These are phyloP conservation scores for Aphis gossypii DNA, from an alignment of 1,140 invertebrate genomes.

Conservation along the genomic window DNA sequence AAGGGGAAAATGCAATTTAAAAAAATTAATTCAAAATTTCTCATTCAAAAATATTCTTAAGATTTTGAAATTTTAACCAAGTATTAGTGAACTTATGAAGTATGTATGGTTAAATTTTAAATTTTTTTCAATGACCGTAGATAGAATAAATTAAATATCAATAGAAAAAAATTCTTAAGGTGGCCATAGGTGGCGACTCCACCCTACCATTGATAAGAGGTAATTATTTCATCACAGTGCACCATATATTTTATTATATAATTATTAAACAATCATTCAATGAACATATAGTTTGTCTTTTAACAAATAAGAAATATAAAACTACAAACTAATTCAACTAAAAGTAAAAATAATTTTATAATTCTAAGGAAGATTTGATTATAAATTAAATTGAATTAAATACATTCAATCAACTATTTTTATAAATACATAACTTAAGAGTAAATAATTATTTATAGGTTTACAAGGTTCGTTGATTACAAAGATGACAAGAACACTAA, in stretches of 20 bases:
- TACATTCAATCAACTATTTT: neutral
- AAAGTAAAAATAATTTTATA: too few relatives aligned
- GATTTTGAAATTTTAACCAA: neutral
- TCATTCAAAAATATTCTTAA: too few relatives aligned
- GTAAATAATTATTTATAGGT: neutral
- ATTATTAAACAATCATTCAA: too few relatives aligned
- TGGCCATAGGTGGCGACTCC: too few relatives aligned
- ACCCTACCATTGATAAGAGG: constrained; percentile 31
- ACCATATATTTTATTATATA: too few relatives aligned
- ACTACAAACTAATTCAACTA: too few relatives aligned
- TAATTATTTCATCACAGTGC: neutral
- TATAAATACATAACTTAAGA: neutral
- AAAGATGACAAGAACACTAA: neutral
- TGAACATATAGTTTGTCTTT: too few relatives aligned
- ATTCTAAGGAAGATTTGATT: neutral
- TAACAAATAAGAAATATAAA: too few relatives aligned
- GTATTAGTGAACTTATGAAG: neutral
- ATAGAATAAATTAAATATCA: neutral
- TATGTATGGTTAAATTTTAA: neutral
- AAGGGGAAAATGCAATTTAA: too few relatives aligned
- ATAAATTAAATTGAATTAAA: neutral
- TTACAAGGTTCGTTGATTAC: neutral
- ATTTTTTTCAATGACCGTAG: neutral
- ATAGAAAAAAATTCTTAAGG: constrained; percentile 2
- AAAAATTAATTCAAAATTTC: too few relatives aligned